A percentile compares a stretch with the other conserved stretches of the same genome.
Conservation (phyloP, 1,140 invertebrate species). For the Nasonia vitripennis region DNA sequence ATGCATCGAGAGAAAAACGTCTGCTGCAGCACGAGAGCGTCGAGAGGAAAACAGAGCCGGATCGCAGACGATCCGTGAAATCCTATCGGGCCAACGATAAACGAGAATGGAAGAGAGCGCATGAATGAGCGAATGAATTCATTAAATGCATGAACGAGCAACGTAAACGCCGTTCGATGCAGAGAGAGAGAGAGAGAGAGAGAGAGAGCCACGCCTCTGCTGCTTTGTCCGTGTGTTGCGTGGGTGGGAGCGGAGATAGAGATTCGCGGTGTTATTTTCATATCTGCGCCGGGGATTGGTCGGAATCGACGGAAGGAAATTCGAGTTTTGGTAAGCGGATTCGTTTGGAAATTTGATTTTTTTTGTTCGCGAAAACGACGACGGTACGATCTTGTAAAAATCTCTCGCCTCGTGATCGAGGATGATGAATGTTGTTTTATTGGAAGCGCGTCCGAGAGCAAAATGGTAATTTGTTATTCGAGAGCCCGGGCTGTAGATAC, state of each 20-base stretch:
- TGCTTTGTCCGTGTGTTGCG: not conserved
- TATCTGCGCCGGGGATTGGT: not conserved
- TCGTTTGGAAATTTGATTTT: not conserved
- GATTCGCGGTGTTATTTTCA: not conserved
- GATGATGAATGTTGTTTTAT: not conserved
- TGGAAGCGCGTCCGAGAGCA: not conserved
- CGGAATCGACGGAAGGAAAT: not conserved
- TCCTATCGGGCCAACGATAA: slow-evolving; percentile 58
- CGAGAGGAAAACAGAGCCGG: not conserved
- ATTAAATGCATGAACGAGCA: slow-evolving; percentile 65
- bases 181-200: not conserved
- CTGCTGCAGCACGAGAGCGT: not conserved
- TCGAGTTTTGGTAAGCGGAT: not conserved
- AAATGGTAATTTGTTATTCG: slow-evolving; percentile 5
- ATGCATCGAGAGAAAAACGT: not conserved
- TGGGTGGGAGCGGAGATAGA: not conserved
- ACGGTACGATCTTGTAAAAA: too few species aligned
- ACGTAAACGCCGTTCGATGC: slow-evolving; percentile 60
- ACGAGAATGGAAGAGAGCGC: slow-evolving; percentile 56
- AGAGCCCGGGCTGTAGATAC: not conserved
- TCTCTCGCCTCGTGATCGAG: not conserved
- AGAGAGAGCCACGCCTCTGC: not conserved
- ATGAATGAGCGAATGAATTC: slow-evolving; percentile 62
- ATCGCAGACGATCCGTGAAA: slow-evolving; percentile 47
- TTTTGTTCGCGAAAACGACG: too few species aligned